Percentiles rank a stretch among this genome's conserved stretches.
phyloP scores from a whole-genome alignment of 1,140 invertebrate species.

The Lucilia cuprina region DNA sequence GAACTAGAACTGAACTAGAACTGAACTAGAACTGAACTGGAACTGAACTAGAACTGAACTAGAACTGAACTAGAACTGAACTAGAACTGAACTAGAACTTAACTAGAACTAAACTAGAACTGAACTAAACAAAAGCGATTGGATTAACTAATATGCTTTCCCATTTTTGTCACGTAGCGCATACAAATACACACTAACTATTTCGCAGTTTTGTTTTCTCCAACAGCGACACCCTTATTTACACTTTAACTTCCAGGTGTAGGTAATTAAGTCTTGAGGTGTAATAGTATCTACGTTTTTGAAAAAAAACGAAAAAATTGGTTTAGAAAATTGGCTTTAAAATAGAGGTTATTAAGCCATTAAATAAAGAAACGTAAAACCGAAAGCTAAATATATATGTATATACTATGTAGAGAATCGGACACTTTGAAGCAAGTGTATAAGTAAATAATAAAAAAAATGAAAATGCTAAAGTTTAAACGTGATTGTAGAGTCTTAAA shows the following conservation, averaged over 20 bases:
- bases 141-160: no score
- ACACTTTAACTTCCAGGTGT: background rate
- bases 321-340: background rate
- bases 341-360: slow-evolving; percentile 20
- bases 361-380: background rate
- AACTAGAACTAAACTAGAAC: no score
- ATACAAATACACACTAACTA: no score
- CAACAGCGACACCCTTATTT: background rate
- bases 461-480: background rate
- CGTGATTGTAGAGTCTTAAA: background rate
- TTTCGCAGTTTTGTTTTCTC: background rate
- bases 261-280: background rate
- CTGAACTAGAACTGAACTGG: no score
- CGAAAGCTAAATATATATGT: background rate
- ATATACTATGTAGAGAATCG: no score
- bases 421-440: background rate
- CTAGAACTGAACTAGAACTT: no score
- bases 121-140: no score
- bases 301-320: background rate
- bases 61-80: no score
- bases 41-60: no score
- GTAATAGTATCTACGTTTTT: background rate
- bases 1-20: no score
- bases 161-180: no score
- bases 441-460: no score